Evolutionary conservation across 2,113 vertebrate genomes (phyloP).

Genomic region (Chaetura pelagica): DNA sequence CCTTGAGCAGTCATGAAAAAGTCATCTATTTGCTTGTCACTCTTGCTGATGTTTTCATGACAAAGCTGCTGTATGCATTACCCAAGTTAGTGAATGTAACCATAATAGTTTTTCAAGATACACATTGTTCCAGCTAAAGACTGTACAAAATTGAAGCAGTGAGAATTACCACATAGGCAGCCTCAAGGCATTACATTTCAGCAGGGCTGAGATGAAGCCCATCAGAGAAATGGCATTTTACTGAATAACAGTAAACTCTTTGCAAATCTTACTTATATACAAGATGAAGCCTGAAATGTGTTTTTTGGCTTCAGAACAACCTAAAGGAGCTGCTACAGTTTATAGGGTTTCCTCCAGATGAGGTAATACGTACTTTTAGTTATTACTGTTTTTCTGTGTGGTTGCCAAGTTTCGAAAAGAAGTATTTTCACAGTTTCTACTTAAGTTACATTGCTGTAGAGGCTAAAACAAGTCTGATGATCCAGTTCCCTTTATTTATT

Average conservation of each 20-base stretch:
- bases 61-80: neutral
- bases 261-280: neutral
- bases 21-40: neutral
- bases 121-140: neutral
- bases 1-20: neutral
- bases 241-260: slow-evolving; percentile 1
- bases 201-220: neutral
- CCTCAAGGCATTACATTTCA: neutral
- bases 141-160: neutral
- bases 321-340: slow-evolving; percentile 13
- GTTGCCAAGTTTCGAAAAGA: neutral
- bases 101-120: neutral
- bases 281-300: slow-evolving; percentile 45
- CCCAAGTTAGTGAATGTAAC: neutral
- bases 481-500: neutral
- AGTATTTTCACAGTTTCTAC: neutral
- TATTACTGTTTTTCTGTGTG: neutral
- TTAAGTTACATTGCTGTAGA: neutral
- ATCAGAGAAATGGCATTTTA: slow-evolving; percentile 29
- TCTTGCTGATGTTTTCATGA: neutral
- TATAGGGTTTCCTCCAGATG: slow-evolving; percentile 31
- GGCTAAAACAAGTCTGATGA: neutral
- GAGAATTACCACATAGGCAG: neutral
- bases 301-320: slow-evolving; percentile 12
- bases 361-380: slow-evolving; percentile 16